Conservation (phyloP, 1,140 invertebrate species). For the Sminthurinus signatus region DNA sequence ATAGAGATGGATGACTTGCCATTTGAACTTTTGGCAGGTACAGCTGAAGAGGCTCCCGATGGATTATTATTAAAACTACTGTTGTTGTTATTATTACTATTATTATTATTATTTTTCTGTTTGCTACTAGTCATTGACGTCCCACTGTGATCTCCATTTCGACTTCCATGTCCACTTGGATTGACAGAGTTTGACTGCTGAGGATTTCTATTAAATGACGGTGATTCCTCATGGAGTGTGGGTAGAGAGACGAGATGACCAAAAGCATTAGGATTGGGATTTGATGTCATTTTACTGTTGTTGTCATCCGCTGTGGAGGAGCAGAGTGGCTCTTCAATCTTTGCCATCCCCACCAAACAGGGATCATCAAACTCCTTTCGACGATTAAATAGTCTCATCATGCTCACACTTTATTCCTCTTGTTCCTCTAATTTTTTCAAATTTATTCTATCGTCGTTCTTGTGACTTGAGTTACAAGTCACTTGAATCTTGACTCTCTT, state of each 20-base stretch:
- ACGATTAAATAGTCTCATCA: slow-evolving; percentile 36
- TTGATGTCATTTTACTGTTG: too few relatives aligned
- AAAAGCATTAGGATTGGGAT: too few relatives aligned
- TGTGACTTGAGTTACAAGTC: too few relatives aligned
- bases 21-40: slow-evolving; percentile 18
- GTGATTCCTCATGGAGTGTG: slow-evolving; percentile 17
- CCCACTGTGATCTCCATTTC: background rate
- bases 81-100: background rate
- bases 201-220: too few relatives aligned
- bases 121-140: background rate
- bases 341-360: slow-evolving; percentile 26
- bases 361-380: slow-evolving; percentile 39
- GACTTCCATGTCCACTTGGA: background rate
- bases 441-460: too few relatives aligned
- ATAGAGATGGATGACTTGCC: too few relatives aligned
- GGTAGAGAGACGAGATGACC: slow-evolving; percentile 7
- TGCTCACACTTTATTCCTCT: too few relatives aligned
- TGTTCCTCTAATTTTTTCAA: too few relatives aligned
- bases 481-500: too few relatives aligned
- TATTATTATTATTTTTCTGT: background rate
- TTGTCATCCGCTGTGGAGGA: slow-evolving; percentile 21
- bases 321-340: slow-evolving; percentile 1
- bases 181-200: background rate
- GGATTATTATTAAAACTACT: background rate
- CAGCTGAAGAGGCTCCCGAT: too few relatives aligned